phyloP scores from a whole-genome alignment of 2,113 vertebrate genomes.

The Eulacestoma nigropectus region DNA sequence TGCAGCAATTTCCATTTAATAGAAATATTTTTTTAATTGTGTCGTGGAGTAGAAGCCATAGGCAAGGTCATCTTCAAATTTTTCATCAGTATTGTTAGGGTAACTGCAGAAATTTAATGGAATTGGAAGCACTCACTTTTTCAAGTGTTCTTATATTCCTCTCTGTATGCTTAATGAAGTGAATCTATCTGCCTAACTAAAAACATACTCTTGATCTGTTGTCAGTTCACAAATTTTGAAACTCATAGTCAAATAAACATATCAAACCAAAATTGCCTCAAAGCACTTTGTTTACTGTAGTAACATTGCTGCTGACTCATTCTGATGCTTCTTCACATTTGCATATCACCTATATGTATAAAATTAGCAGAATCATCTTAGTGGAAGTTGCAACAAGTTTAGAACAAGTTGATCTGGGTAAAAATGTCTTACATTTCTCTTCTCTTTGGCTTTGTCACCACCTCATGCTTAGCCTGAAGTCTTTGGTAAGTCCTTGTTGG shows the following conservation, averaged over 20 bases:
- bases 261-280: background rate
- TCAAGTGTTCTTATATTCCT: background rate
- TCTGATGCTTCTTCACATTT: background rate
- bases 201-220: background rate
- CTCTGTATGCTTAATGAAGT: background rate
- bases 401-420: background rate
- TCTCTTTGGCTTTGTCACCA: background rate
- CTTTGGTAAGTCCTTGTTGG: background rate
- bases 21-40: background rate
- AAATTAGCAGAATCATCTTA: background rate
- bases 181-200: background rate
- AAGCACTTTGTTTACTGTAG: background rate
- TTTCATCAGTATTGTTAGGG: background rate
- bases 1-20: no score
- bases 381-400: background rate
- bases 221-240: background rate
- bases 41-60: background rate
- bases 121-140: background rate
- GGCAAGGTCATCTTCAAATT: background rate
- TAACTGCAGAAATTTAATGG: background rate
- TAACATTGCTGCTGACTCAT: background rate
- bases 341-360: background rate
- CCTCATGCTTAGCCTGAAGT: background rate
- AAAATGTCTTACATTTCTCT: background rate
- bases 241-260: background rate